A percentile compares a stretch with the other conserved stretches of the same genome.
Evolutionary conservation across 2,113 vertebrate species (phyloP).

Genomic region (Phaetusa simplex): DNA sequence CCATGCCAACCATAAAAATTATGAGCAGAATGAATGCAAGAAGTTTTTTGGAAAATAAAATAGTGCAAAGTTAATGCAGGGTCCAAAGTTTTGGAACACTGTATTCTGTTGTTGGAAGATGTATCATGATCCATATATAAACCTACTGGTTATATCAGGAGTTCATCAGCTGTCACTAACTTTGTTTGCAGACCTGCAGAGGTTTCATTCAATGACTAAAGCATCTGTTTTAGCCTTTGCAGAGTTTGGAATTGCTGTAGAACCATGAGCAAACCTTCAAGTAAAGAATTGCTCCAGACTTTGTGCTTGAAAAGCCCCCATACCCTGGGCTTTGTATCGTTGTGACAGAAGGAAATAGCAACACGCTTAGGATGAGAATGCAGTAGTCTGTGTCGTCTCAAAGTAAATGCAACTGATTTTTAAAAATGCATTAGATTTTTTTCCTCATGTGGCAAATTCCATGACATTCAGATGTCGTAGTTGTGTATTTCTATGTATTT

Average conservation of each 20-base stretch:
- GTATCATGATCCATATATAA: conserved; percentile 28
- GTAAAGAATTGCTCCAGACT: not conserved
- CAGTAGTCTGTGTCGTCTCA: not conserved
- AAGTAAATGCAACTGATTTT: not conserved
- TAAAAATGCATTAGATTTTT: not conserved
- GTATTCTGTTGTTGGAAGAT: conserved; percentile 15
- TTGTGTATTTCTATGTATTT: not conserved
- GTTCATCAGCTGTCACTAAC: not conserved
- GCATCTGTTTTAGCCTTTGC: not conserved
- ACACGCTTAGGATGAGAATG: not conserved
- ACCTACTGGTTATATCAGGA: not conserved
- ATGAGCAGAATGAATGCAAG: conserved; percentile 48
- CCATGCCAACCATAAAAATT: conserved; percentile 63
- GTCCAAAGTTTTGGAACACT: conserved; percentile 23
- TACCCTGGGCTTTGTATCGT: not conserved
- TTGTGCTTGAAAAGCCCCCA: not conserved
- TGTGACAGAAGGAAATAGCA: not conserved
- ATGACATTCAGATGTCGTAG: not conserved
- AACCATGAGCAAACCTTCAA: not conserved
- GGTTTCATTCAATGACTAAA: not conserved
- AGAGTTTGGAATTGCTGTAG: not conserved
- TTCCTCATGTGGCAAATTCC: not conserved
- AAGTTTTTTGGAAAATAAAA: conserved; percentile 50
- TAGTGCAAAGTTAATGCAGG: conserved; percentile 27
- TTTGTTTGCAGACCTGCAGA: not conserved